Conservation (phyloP, 2,888 invertebrate genomes). For the Calameuta idolon region DNA sequence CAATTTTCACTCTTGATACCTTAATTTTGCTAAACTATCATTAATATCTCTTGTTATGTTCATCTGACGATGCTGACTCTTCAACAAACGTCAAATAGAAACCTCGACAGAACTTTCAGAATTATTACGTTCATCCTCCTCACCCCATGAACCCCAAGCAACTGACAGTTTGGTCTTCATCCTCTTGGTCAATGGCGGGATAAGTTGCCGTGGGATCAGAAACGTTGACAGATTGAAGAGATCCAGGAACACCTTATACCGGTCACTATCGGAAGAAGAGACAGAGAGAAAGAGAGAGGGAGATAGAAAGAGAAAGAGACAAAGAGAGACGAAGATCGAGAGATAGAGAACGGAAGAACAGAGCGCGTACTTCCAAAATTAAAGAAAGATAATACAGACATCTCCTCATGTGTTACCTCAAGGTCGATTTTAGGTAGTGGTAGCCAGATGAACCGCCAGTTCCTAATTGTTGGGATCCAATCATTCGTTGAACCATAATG, state of each 20-base stretch:
- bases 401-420: slow-evolving; percentile 76
- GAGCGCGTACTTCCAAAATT: background rate
- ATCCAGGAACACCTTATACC: slow-evolving; percentile 98
- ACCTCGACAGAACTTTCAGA: slow-evolving; percentile 51
- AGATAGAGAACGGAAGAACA: background rate
- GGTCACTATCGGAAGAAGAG: slow-evolving; percentile 77
- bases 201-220: slow-evolving; percentile 89
- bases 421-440: slow-evolving; percentile 95
- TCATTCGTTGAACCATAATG: slow-evolving; percentile 98
- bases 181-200: slow-evolving; percentile 86
- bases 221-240: slow-evolving; percentile 97
- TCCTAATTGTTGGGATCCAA: slow-evolving; percentile 94
- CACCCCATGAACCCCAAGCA: slow-evolving; percentile 72
- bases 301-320: no score
- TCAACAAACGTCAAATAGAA: slow-evolving; percentile 36
- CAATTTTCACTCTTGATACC: background rate
- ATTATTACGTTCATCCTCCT: slow-evolving; percentile 47
- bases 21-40: background rate
- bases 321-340: background rate
- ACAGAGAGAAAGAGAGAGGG: no score
- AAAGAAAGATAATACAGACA: background rate
- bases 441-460: slow-evolving; percentile 99
- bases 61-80: background rate
- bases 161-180: slow-evolving; percentile 83
- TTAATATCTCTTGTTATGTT: background rate